These are phyloP conservation scores for Ciconia nigra DNA, from an alignment of 2,797 vertebrate genomes.

Conservation along the genomic window DNA sequence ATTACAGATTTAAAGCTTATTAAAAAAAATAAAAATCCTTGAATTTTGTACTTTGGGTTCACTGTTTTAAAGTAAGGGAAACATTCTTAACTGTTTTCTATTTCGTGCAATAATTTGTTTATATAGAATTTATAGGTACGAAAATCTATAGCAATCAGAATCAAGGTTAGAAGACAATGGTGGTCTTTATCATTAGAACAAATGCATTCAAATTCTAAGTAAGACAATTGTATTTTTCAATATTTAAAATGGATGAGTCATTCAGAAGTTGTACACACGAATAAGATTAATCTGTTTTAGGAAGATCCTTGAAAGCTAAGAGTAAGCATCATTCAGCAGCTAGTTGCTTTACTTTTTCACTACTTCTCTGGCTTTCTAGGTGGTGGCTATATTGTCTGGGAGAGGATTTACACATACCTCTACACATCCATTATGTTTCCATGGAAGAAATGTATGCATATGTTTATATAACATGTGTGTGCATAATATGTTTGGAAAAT, in stretches of 20 bases:
- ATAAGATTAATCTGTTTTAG: neutral
- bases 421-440: neutral
- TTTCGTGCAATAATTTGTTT: neutral
- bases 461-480: neutral
- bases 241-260: neutral
- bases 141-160: neutral
- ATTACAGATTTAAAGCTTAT: constrained; percentile 18
- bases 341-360: neutral
- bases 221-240: neutral
- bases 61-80: neutral
- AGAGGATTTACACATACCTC: neutral
- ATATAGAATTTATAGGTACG: neutral
- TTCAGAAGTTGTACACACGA: neutral
- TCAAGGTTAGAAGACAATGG: neutral
- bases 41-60: neutral
- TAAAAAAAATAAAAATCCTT: neutral
- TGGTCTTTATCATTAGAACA: neutral
- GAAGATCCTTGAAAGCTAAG: neutral
- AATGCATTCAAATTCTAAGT: neutral
- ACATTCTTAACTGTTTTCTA: neutral
- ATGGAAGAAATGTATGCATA: neutral
- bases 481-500: neutral
- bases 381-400: neutral
- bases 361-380: neutral
- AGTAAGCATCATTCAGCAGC: neutral